Percentiles rank a stretch among this genome's conserved stretches.
phyloP scores from a whole-genome alignment of 2,888 invertebrate species.

The Lasius platythorax region DNA sequence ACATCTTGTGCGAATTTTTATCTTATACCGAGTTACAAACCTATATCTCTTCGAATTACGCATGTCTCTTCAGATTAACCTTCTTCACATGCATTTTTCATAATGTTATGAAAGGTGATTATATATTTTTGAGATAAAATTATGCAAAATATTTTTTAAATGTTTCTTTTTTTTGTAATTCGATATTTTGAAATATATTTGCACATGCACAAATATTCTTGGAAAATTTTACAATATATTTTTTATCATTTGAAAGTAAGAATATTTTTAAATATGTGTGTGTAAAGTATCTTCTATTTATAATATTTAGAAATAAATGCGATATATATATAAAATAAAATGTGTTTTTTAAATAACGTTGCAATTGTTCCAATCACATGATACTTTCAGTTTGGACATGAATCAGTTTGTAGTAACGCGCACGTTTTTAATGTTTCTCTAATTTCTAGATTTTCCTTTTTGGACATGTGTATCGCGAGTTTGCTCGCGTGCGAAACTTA shows the following conservation, averaged over 20 bases:
- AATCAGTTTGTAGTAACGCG: background rate
- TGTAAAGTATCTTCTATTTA: background rate
- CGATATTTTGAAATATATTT: background rate
- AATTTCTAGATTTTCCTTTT: slow-evolving; percentile 32
- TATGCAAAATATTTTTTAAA: background rate
- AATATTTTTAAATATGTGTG: background rate
- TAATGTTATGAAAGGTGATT: background rate
- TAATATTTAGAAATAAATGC: background rate
- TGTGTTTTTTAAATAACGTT: background rate
- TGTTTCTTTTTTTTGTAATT: background rate
- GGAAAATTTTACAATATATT: background rate
- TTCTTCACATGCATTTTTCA: background rate
- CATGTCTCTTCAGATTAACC: background rate
- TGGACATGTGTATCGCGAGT: background rate
- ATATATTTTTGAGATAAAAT: background rate
- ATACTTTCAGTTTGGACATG: slow-evolving; percentile 2
- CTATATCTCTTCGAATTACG: background rate
- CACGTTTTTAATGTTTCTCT: background rate
- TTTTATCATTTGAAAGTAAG: background rate
- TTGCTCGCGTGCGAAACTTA: slow-evolving; percentile 28
- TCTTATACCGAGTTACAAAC: background rate
- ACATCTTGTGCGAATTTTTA: background rate
- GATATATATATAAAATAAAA: background rate
- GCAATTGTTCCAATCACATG: background rate
- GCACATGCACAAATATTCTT: background rate